Evolutionary conservation across 2,113 vertebrate species (phyloP), one percentile per base, ranked within the genome.

Genomic region (Phaetusa simplex): DNA sequence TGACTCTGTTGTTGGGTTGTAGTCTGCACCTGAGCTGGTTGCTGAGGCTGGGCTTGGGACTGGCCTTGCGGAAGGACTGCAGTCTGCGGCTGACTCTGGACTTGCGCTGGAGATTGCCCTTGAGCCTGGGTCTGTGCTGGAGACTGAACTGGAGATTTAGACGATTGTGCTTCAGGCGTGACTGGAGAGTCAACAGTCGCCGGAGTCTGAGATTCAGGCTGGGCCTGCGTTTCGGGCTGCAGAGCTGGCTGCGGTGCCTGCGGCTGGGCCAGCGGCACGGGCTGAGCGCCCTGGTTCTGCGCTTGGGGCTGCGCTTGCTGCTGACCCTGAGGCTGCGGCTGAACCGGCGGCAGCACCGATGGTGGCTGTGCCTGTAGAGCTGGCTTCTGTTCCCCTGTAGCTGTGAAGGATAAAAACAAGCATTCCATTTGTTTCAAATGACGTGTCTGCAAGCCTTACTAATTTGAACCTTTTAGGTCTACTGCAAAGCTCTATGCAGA

Each of bases 111-210:
- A 96, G 97, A 93, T 53, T 96, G 98, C 89, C 97, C 98, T 80
- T 97, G 98, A 47, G 98, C 94, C 96, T 98, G 98, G 90, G 97
- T 97, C 96, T 98, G 99, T 40, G 98, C 95, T 65, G 97, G 98
- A 93, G 96, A 96, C 91, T 97, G 98, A 74, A 83, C 93, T 18
- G 98, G 98, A 86, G 98, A 95, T 52, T 97, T 96, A 47, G 97
- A 67, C 1, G 97, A 62, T 14, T 97, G 98, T 87, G 97, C 95
- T 97, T 98, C 98, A 20, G 96, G 59, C 32, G 97, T 55, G 38
- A 90, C 83, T 5, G 94, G 81, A 38, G 97, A 65, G 21, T 97
- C 96, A 9, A 70, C 77, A 27, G 97, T 73, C 26, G 94, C 69
- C 34, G 90, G 91, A 64, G 96, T 36, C 86, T 96, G 98, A 90